phyloP scores from a whole-genome alignment of 2,797 vertebrate genomes.

The Esox masquinongy region DNA sequence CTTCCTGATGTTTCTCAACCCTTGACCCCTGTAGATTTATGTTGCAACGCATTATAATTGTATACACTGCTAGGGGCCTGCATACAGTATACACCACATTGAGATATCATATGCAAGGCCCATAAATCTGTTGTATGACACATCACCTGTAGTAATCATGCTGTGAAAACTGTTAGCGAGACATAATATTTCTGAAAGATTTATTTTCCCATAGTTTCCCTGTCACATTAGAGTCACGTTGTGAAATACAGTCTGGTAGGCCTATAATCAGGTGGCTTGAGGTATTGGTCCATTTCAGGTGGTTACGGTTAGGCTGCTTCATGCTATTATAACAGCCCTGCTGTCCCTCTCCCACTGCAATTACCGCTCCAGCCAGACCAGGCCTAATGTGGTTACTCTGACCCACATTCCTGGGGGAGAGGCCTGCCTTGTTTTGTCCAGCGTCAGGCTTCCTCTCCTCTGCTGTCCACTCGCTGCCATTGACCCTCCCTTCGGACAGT shows the following conservation, averaged over 20 bases:
- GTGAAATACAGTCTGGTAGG: slow-evolving; percentile 38
- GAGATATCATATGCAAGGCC: not conserved
- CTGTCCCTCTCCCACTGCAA: slow-evolving; percentile 58
- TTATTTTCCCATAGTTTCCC: slow-evolving; percentile 43
- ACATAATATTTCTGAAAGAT: slow-evolving; percentile 39
- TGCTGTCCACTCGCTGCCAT: slow-evolving; percentile 41
- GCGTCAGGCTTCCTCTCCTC: slow-evolving; percentile 49
- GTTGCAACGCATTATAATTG: too few relatives aligned
- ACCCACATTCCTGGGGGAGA: slow-evolving; percentile 71
- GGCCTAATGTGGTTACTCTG: slow-evolving; percentile 71
- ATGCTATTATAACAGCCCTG: slow-evolving; percentile 43
- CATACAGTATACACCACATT: not conserved
- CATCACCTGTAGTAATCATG: slow-evolving; percentile 35
- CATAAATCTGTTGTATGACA: not conserved
- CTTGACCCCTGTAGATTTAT: slow-evolving; percentile 50
- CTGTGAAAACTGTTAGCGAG: slow-evolving; percentile 51
- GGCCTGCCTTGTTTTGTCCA: slow-evolving; percentile 41
- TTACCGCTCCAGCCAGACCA: slow-evolving; percentile 55
- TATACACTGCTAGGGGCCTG: not conserved
- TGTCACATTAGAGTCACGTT: slow-evolving; percentile 23
- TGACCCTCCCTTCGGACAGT: slow-evolving; percentile 32
- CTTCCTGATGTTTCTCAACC: slow-evolving; percentile 62
- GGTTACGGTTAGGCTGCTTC: slow-evolving; percentile 43
- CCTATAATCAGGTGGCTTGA: slow-evolving; percentile 46
- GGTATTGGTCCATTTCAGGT: slow-evolving; percentile 57